These are phyloP conservation scores for Theretra japonica DNA, from an alignment of 2,888 invertebrate genomes.

Conservation along the genomic window DNA sequence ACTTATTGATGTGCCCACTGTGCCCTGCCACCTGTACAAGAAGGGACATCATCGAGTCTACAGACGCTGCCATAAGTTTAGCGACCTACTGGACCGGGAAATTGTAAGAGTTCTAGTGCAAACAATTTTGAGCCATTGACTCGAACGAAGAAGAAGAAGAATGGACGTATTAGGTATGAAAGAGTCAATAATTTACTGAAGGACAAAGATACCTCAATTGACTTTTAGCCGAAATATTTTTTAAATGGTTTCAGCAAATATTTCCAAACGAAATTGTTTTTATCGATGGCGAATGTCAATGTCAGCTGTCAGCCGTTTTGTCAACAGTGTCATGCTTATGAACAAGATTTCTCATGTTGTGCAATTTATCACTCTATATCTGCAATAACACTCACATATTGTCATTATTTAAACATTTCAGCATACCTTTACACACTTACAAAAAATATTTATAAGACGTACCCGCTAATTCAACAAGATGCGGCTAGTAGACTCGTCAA, in stretches of 20 bases:
- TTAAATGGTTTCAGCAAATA: background rate
- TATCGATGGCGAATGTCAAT: conserved; percentile 34
- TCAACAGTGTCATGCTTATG: conserved; percentile 42
- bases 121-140: no score
- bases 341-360: conserved; percentile 58
- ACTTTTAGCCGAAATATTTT: background rate
- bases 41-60: no score
- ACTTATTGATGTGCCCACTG: no score
- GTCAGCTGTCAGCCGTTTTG: conserved; percentile 38
- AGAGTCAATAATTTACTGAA: no score
- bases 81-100: no score
- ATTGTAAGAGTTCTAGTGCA: no score
- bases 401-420: background rate
- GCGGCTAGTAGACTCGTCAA: conserved; percentile 83
- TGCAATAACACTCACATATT: conserved; percentile 3
- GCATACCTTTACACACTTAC: background rate
- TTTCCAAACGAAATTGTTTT: conserved; percentile 44
- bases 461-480: conserved; percentile 63
- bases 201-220: no score
- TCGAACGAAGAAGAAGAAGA: no score
- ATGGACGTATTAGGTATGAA: no score
- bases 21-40: no score
- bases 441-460: background rate
- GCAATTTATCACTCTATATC: conserved; percentile 51
- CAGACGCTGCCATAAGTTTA: no score